Evolutionary conservation across 2,888 invertebrate species (phyloP).

Genomic region (Xestobium rufovillosum): DNA sequence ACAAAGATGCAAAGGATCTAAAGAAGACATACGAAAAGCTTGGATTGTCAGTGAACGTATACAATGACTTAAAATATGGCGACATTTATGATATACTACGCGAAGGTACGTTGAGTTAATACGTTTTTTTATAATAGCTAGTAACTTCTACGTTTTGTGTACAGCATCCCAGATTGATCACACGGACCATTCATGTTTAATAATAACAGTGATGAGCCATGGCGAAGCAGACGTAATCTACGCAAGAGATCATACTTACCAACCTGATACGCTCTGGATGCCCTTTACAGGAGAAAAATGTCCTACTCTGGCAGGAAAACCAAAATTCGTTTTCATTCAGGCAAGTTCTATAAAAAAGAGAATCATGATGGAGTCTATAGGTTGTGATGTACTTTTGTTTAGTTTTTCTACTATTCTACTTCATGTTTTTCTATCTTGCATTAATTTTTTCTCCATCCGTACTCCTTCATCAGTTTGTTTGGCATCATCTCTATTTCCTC

Average conservation of each 20-base stretch:
- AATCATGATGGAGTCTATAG: too few species aligned
- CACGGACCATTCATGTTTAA: slow-evolving; percentile 52
- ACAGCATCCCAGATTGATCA: slow-evolving; percentile 44
- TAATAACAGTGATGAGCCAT: slow-evolving; percentile 56
- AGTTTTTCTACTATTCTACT: slow-evolving; percentile 1
- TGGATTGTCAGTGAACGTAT: slow-evolving; percentile 62
- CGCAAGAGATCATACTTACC: slow-evolving; percentile 51
- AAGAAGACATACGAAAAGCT: slow-evolving; percentile 52
- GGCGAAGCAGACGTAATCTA: slow-evolving; percentile 55
- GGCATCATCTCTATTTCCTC: too few species aligned
- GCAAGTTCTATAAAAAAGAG: slow-evolving; percentile 21
- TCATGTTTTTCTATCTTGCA: neutral
- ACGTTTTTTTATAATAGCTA: slow-evolving; percentile 23
- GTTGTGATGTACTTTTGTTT: too few species aligned
- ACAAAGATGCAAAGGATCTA: slow-evolving; percentile 71
- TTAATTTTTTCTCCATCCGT: too few species aligned
- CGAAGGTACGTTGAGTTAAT: slow-evolving; percentile 43
- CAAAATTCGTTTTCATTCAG: slow-evolving; percentile 66
- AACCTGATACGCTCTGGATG: slow-evolving; percentile 52
- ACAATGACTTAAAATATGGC: slow-evolving; percentile 59
- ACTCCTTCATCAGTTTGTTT: too few species aligned
- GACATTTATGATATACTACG: slow-evolving; percentile 60
- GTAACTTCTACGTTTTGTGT: slow-evolving; percentile 5
- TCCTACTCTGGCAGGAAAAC: slow-evolving; percentile 56
- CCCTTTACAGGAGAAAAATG: slow-evolving; percentile 54